Percentiles rank a stretch among this genome's conserved stretches.
Evolutionary conservation across 2,113 vertebrate genomes (phyloP).

Genomic region (Pavo muticus): DNA sequence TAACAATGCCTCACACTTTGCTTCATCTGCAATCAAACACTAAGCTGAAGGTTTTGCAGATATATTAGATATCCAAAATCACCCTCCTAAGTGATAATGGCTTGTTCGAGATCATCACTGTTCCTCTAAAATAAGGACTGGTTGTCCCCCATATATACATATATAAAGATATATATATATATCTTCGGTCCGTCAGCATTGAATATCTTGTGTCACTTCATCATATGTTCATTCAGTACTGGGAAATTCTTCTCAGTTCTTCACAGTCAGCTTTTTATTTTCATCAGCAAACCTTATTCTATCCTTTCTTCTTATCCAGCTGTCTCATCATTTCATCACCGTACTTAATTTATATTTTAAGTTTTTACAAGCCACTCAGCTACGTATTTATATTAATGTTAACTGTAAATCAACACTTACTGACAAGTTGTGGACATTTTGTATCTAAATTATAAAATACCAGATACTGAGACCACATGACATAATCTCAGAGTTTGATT

Average conservation of each 20-base stretch:
- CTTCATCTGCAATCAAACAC: background rate
- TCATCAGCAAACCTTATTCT: background rate
- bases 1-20: background rate
- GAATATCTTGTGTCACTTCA: background rate
- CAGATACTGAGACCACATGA: background rate
- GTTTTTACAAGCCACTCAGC: background rate
- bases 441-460: background rate
- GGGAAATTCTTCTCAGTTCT: background rate
- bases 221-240: fast-evolving
- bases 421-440: background rate
- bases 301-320: background rate
- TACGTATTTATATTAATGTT: background rate
- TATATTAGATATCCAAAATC: background rate
- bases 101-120: background rate
- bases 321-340: background rate
- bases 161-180: background rate
- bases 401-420: background rate
- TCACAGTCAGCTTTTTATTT: background rate
- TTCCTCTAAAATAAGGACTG: background rate
- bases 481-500: background rate
- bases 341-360: background rate
- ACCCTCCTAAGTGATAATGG: fast-evolving
- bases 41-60: background rate
- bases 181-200: background rate
- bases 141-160: background rate